Evolutionary conservation across 2,797 vertebrate genomes (phyloP), one percentile per base, ranked within the genome.

Genomic region (Manis crassicaudata): DNA sequence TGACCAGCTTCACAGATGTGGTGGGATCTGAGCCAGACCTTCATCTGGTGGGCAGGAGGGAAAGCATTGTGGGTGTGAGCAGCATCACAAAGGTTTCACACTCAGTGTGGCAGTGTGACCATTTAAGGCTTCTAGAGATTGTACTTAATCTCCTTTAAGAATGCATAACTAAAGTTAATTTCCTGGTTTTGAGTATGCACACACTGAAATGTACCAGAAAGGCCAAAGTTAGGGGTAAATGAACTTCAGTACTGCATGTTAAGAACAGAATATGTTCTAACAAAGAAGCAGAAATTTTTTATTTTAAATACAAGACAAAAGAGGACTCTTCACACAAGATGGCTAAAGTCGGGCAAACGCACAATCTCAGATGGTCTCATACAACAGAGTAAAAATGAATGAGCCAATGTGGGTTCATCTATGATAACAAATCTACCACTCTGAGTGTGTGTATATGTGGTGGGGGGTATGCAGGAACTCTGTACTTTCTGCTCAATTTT

Each of bases 161-260:
- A 84, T n/a, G 27, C 12, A 43, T 10, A 54, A 20, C 60, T 67
- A 58, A 62, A 94, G 90, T 96, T 96, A 90, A 88, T 77, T 65
- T 21, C 54, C 83, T 62, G 52, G 68, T 68, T 62, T 58, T 67
- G 46, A 93, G 77, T 40, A 65, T 7, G 35, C 73, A 76, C 92
- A 91, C 37, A 25, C n/a, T 13, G 72, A 68, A 60, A 68, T 52
- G 35, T 81, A 35, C 85, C 37, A 86, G 56, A 81, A 75, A 3
- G 72, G 90, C 29, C 92, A 90, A 97, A 90, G 96, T 94, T 96
- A 95, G 68, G 37, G 77, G 23, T 60, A 63, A 93, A 43, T 88
- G 67, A 86, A 95, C 93, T 89, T 86, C 46, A 52, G 27, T 58
- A 29, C 63, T 76, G 46, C 12, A 9, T 13, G 6, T 67, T 73